Base-by-base conservation (phyloP, 2,797 vertebrate genomes). In the Pachyuromys duprasi region DNA sequence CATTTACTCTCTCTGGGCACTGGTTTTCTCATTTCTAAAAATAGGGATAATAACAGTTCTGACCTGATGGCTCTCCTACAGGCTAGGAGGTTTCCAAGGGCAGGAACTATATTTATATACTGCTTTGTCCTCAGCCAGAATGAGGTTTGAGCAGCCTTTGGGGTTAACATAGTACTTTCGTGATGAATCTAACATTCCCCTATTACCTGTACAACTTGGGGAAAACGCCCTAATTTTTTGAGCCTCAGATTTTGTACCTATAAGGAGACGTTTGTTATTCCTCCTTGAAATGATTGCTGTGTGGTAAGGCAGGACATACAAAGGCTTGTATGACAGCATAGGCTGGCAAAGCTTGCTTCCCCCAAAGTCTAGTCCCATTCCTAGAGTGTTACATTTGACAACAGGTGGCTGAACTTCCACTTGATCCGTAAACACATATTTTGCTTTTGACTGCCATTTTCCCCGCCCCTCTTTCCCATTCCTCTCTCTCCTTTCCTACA, bases 11-110 rank as follows among this genome's bases (percentile, higher is more conserved):
- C 76, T 90, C 74, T 91, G 60, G 57, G 70, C 15, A 87, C 78
- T 78, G 86, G 9, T 93, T 95, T 95, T 94, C 72, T 93, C 39
- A 33, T 89, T 95, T 95, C 90, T 91, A 90, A 93, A 95, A 96
- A 53, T 86, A 86, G 69, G 5, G 13, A 75, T 87, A 92, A 76
- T 91, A 92, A 87, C 18, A 86, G 72, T 92, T 86, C 63, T 94
- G 90, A 96, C 60, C 39, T 93, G n/a, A 70, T 82, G 62, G 60
- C 14, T 31, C 69, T 96, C 39, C 87, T 95, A 22, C 60, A 86
- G 69, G 55, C 76, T 31, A 95, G 90, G 57, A 80, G 33, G n/a
- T 33, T 79, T 90, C n/a, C 70, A 31, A 83, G 76, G 75, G 31
- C 67, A 83, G 26, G 36, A 60, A 80, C 39, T 75, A 2, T 83